Base-by-base conservation (phyloP, 37 sponge, comb jelly and placozoan species). In the Theonella swinhoei region DNA sequence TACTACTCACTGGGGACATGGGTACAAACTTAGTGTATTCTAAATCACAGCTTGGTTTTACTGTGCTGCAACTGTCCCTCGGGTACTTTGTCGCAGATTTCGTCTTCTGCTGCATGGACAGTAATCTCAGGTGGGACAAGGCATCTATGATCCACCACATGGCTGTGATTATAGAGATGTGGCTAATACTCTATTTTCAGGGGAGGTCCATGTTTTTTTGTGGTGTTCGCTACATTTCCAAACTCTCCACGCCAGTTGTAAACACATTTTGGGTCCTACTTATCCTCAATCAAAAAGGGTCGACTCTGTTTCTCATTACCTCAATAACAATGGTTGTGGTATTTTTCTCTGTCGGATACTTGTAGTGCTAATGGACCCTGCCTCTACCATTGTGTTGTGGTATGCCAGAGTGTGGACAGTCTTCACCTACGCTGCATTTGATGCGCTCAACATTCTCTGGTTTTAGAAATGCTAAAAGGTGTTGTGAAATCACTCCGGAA, bases 41-140 rank as follows among this genome's bases (percentile, higher is more conserved):
- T 0, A 83, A 70, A 23, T 89, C 87, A n/a, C 39, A 58, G 2
- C 22, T 78, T 17, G 89, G 87, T 8, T 82, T 80, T 30, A 20
- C 41, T 31, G 24, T 66, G 3, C 24, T 93, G 64, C 87, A 86
- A 41, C 20, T 88, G 3, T 80, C 93, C 35, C 43, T 85, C 32
- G 93, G 93, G 2, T 93, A 93, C 72, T 85, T 85, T 28, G 30
- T 79, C 22, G 90, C 62, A 24, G 93, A 93, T 58, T 72, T 88
- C 7, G 31, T 85, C 11, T 24, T 85, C 39, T 38, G 72, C 39
- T 40, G 88, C 20, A 25, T 74, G 34, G 85, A 87, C 63, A 70
- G 85, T 11, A 28, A 79, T 4, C 80, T 93, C 58, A 82, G 85
- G 37, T 39, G 20, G 0, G 82, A 81, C 65, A 43, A 33, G 58